Evolutionary conservation across 2,797 vertebrate species (phyloP).

Genomic region (Catharus ustulatus): DNA sequence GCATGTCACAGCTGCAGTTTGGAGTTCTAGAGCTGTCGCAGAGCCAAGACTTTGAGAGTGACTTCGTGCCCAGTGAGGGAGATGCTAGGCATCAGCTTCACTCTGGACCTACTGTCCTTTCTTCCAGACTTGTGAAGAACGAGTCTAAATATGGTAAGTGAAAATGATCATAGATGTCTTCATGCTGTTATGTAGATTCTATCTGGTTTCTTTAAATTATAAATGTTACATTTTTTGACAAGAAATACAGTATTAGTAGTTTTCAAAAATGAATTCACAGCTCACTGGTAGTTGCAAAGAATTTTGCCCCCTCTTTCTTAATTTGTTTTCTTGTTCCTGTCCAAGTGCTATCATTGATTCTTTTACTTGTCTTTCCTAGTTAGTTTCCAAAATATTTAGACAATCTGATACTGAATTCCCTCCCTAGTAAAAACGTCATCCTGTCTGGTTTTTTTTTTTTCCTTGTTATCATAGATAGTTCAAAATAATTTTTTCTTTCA

Average conservation of each 20-base stretch:
- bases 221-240: neutral
- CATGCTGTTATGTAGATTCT: neutral
- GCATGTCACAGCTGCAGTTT: constrained; percentile 81
- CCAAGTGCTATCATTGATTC: neutral
- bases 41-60: constrained; percentile 84
- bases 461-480: neutral
- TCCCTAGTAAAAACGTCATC: neutral
- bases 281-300: neutral
- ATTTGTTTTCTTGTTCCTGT: neutral
- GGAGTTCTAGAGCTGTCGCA: constrained; percentile 89
- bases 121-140: neutral
- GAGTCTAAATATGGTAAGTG: constrained; percentile 6
- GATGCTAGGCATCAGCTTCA: neutral
- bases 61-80: constrained; percentile 2
- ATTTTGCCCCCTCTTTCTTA: neutral
- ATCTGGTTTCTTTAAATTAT: neutral
- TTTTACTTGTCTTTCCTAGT: neutral
- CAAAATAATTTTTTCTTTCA: neutral
- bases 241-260: neutral
- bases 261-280: neutral
- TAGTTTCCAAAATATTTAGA: neutral
- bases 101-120: constrained; percentile 11
- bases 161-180: neutral
- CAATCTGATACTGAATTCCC: neutral
- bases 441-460: neutral